Base-by-base conservation (phyloP, 2,797 vertebrate species). In the Pipistrellus pipistrellus region DNA sequence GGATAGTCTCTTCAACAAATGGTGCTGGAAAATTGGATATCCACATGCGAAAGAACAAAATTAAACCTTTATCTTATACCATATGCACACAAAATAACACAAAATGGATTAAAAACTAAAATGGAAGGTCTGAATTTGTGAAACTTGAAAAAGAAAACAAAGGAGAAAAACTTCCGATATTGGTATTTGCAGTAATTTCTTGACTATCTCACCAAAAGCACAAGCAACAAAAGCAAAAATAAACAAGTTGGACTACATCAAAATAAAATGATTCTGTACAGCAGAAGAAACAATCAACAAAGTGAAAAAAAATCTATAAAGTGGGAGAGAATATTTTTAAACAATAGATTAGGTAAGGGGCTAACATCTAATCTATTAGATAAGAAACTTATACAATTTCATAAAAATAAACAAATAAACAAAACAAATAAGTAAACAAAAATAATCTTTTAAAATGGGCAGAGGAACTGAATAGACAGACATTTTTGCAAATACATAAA, bases 1-100 rank as follows among this genome's bases (percentile, higher is more conserved):
- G 44, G 6, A 81, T n/a, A 81, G 55, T 66, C 21, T 73, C 55
- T 66, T 93, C 32, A 44, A 92, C 64, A 78, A 81, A 80, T 87
- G 66, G 75, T 69, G 27, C 14, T 32, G 30, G 35, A 32, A 66
- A 80, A 46, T 15, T 35, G 68, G 35, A 81, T 44, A 55, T 44
- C 30, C 46, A 55, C 57, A 66, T 35, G 9, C 0, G 3, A 64
- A 81, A 86, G 35, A 92, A 53, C 14, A 20, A 64, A 73, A 53
- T 17, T 64, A 35, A 48, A 32, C 21, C 14, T 62, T 73, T 87
- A 27, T 66, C 55, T 55, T 17, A 44, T 4, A 81, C 41, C 38
- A 77, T 21, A n/a, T 41, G 38, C 51, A 59, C 44, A 80, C 44
- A 75, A 81, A 64, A 48, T 17, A 48, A 72, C 30, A 41, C 44